Percentiles rank a stretch among this genome's conserved stretches.
Conservation (phyloP, 2,888 invertebrate species). For the Dicycla oo region DNA sequence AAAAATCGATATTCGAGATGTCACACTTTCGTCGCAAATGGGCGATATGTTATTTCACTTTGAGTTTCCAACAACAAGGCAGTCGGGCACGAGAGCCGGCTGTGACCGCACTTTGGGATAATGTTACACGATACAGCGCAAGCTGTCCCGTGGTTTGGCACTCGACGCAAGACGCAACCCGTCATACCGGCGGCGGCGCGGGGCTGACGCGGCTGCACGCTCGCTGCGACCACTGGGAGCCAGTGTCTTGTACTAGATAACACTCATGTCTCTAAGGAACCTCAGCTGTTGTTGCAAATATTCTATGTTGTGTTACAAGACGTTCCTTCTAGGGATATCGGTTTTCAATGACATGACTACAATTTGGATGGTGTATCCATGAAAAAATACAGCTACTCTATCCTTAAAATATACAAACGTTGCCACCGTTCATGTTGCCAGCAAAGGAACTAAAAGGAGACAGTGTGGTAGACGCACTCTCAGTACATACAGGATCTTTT, state of each 20-base stretch:
- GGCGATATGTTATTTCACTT: constrained; percentile 58
- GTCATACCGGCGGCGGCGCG: constrained; percentile 44
- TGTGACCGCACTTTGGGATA: constrained; percentile 75
- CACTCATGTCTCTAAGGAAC: constrained; percentile 50
- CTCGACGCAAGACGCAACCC: constrained; percentile 65
- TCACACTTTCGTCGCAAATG: too few relatives aligned
- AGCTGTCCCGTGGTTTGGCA: constrained; percentile 75
- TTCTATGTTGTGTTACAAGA: constrained; percentile 11
- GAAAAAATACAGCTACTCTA: constrained; percentile 12
- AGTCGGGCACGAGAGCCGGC: constrained; percentile 57
- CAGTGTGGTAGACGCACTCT: constrained; percentile 79
- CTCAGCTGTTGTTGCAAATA: constrained; percentile 38
- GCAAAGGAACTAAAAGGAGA: constrained; percentile 73
- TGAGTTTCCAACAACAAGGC: constrained; percentile 51
- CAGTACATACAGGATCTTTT: constrained; percentile 77
- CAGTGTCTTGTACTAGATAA: constrained; percentile 52
- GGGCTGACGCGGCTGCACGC: constrained; percentile 36
- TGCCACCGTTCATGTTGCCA: constrained; percentile 11
- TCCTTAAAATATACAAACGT: constrained; percentile 5
- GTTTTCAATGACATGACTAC: constrained; percentile 8
- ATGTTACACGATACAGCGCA: constrained; percentile 72
- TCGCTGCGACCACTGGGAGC: constrained; percentile 53
- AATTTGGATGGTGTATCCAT: background rate
- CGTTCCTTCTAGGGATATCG: constrained; percentile 9
- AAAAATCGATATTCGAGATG: too few relatives aligned